These are phyloP conservation scores for Aphis gossypii DNA, from an alignment of 1,140 invertebrate species.

Conservation along the genomic window DNA sequence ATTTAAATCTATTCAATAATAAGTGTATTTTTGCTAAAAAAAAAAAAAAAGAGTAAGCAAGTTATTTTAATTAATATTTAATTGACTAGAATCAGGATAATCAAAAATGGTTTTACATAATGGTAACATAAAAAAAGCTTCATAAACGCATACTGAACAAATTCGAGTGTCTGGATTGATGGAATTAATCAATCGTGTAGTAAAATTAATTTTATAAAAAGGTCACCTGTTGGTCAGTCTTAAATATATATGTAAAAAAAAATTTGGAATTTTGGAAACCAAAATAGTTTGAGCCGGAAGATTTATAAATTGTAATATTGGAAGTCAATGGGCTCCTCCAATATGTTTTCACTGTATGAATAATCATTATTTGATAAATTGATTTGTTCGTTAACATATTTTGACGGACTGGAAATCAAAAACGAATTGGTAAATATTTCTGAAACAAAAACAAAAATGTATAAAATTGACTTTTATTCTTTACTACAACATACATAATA, in stretches of 20 bases:
- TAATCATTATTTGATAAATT: conserved; percentile 53
- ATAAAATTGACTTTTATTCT: conserved; percentile 36
- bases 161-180: conserved; percentile 19
- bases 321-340: conserved; percentile 55
- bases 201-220: conserved; percentile 44
- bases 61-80: conserved; percentile 40
- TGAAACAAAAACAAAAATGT: conserved; percentile 53
- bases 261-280: conserved; percentile 42
- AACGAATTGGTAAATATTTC: conserved; percentile 55
- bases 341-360: conserved; percentile 49
- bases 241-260: conserved; percentile 31
- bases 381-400: conserved; percentile 50
- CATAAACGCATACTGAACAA: conserved; percentile 4
- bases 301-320: conserved; percentile 57
- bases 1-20: conserved; percentile 38
- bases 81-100: conserved; percentile 49
- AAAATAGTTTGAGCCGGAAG: conserved; percentile 14
- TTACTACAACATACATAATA: background rate
- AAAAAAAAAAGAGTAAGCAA: conserved; percentile 38
- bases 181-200: background rate
- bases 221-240: conserved; percentile 54
- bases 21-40: conserved; percentile 15
- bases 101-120: conserved; percentile 20
- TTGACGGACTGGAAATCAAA: conserved; percentile 57
- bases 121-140: conserved; percentile 55